These are phyloP conservation scores for Quadroppia sp. DNA, from an alignment of 2,888 invertebrate genomes.

Conservation along the genomic window DNA sequence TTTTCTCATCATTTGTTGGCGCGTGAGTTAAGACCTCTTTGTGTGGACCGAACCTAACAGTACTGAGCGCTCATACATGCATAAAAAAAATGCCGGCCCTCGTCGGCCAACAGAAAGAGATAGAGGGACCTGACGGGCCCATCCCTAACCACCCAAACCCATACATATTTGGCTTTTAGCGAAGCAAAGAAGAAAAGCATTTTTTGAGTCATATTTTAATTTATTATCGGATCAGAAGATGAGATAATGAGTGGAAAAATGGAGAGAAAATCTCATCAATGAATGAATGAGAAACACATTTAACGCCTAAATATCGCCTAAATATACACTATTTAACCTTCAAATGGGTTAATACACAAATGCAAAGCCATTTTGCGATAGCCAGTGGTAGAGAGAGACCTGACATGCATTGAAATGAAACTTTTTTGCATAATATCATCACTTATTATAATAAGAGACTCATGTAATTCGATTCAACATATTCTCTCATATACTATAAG, in stretches of 20 bases:
- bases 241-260: slow-evolving; percentile 28
- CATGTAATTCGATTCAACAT: slow-evolving; percentile 17
- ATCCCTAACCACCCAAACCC: slow-evolving; percentile 32
- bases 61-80: neutral
- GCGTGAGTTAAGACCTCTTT: slow-evolving; percentile 30
- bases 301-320: slow-evolving; percentile 29
- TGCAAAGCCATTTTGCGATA: neutral
- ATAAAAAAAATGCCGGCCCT: neutral
- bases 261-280: slow-evolving; percentile 18
- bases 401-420: slow-evolving; percentile 16
- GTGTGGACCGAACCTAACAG: neutral
- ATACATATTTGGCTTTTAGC: slow-evolving; percentile 18
- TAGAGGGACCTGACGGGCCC: slow-evolving; percentile 28
- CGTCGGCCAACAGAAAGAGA: neutral
- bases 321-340: slow-evolving; percentile 29
- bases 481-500: neutral
- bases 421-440: slow-evolving; percentile 17
- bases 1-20: slow-evolving; percentile 34
- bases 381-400: neutral
- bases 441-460: slow-evolving; percentile 27
- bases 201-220: slow-evolving; percentile 24
- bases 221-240: slow-evolving; percentile 22
- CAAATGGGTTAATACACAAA: slow-evolving; percentile 28
- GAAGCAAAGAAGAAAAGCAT: neutral
- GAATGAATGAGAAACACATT: slow-evolving; percentile 31